Conservation (phyloP, 1,140 invertebrate genomes). For the Pogonomyrmex californicus region DNA sequence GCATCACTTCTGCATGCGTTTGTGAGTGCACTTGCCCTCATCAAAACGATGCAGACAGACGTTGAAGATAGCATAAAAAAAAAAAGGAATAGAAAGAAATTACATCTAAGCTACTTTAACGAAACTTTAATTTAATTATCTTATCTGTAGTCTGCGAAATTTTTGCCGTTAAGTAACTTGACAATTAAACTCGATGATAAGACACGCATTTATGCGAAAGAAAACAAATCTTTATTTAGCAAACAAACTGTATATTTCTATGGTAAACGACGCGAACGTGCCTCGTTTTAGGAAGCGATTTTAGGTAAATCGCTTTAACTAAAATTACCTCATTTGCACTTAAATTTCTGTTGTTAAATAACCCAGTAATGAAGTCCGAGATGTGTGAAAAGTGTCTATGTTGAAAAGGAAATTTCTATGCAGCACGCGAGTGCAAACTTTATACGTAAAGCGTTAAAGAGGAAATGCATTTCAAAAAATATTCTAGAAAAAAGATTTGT, state of each 20-base stretch:
- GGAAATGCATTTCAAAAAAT: background rate
- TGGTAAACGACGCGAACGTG: background rate
- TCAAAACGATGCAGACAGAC: background rate
- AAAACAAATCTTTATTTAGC: constrained; percentile 12
- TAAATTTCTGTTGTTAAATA: constrained; percentile 39
- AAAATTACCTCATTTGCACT: background rate
- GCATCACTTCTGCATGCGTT: constrained; percentile 3
- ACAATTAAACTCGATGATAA: constrained; percentile 24
- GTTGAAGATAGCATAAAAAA: background rate
- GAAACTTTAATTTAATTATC: background rate
- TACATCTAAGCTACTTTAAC: background rate
- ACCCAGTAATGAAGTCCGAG: constrained; percentile 14
- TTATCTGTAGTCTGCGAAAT: background rate
- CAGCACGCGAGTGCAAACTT: background rate
- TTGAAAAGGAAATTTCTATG: constrained; percentile 6
- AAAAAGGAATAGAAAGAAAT: background rate
- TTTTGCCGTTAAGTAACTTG: background rate
- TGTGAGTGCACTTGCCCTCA: background rate
- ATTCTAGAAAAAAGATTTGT: background rate
- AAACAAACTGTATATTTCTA: constrained; percentile 6
- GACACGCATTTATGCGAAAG: background rate
- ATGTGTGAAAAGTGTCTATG: constrained; percentile 5
- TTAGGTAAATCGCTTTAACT: constrained; percentile 19
- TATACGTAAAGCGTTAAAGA: background rate
- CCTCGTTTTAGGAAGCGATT: background rate